Conservation (phyloP, 2,888 invertebrate species). For the Chrysomela aeneicollis region DNA sequence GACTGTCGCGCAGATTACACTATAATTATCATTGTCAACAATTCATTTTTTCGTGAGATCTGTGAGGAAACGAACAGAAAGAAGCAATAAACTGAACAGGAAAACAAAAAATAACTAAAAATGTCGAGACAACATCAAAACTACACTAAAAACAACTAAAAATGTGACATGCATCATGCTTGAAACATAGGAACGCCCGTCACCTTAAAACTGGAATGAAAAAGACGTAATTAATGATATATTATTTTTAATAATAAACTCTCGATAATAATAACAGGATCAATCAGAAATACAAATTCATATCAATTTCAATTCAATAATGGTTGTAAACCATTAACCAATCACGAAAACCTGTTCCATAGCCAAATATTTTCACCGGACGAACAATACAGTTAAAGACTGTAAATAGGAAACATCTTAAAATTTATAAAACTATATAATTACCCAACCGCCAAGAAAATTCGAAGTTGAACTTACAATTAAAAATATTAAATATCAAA, state of each 20-base stretch:
- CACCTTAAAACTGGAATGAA: conserved; percentile 43
- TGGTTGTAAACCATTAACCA: conserved; percentile 38
- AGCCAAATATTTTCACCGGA: conserved; percentile 42
- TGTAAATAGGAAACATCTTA: conserved; percentile 41
- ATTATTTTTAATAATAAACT: conserved; percentile 35
- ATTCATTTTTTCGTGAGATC: not conserved
- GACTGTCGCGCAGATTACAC: no score
- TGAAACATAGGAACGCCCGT: conserved; percentile 39
- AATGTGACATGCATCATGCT: conserved; percentile 34
- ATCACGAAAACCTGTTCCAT: conserved; percentile 43
- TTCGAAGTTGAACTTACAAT: conserved; percentile 48
- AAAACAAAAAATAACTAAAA: conserved; percentile 23
- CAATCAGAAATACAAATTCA: conserved; percentile 22
- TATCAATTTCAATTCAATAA: conserved; percentile 22
- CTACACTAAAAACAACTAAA: conserved; percentile 32
- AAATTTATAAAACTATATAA: conserved; percentile 46
- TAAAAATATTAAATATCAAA: conserved; percentile 51
- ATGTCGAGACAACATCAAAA: conserved; percentile 30
- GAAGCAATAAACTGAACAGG: conserved; percentile 26
- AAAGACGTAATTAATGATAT: conserved; percentile 28
- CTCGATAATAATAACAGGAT: conserved; percentile 30
- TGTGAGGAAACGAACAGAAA: conserved; percentile 10
- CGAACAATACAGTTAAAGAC: conserved; percentile 40
- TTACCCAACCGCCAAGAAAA: conserved; percentile 45
- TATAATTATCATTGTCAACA: not conserved